A percentile compares a stretch with the other conserved stretches of the same genome.
These are phyloP conservation scores for Samia ricini DNA, from an alignment of 1,140 invertebrate genomes.

Conservation along the genomic window DNA sequence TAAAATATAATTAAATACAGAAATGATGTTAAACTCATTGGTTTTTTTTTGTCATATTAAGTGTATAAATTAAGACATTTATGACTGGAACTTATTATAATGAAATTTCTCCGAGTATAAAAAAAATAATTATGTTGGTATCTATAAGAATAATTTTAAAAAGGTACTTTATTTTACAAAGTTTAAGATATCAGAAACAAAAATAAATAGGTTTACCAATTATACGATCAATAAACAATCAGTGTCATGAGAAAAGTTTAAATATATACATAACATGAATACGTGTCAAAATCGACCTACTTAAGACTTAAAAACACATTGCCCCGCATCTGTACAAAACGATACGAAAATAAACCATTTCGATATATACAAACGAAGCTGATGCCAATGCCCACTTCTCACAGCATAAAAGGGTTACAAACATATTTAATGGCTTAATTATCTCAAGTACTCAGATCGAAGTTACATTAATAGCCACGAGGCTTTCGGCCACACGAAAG, in stretches of 20 bases:
- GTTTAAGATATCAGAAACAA: too few species aligned
- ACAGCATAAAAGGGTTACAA: slow-evolving; percentile 63
- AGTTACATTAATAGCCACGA: slow-evolving; percentile 14
- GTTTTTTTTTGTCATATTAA: too few species aligned
- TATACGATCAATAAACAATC: background rate
- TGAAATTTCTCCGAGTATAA: too few species aligned
- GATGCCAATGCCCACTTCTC: slow-evolving; percentile 44
- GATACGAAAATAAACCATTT: slow-evolving; percentile 60
- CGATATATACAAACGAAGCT: slow-evolving; percentile 17
- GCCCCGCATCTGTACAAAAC: slow-evolving; percentile 27
- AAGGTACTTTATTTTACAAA: too few species aligned
- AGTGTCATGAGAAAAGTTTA: background rate
- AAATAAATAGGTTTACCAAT: background rate
- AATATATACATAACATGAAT: slow-evolving; percentile 17
- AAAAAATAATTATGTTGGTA: too few species aligned
- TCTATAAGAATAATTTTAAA: too few species aligned
- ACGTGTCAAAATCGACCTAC: slow-evolving; percentile 35
- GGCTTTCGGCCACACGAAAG: slow-evolving; percentile 32
- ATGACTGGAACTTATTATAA: too few species aligned
- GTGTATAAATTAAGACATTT: too few species aligned
- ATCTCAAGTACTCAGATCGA: slow-evolving; percentile 63
- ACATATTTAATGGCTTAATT: slow-evolving; percentile 72
- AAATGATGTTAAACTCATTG: too few species aligned
- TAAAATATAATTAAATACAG: too few species aligned
- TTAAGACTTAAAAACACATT: slow-evolving; percentile 36